A percentile compares a stretch with the other conserved stretches of the same genome.
Evolutionary conservation across 2,797 vertebrate genomes (phyloP).

Genomic region (Tokudaia tokunoshimensis): DNA sequence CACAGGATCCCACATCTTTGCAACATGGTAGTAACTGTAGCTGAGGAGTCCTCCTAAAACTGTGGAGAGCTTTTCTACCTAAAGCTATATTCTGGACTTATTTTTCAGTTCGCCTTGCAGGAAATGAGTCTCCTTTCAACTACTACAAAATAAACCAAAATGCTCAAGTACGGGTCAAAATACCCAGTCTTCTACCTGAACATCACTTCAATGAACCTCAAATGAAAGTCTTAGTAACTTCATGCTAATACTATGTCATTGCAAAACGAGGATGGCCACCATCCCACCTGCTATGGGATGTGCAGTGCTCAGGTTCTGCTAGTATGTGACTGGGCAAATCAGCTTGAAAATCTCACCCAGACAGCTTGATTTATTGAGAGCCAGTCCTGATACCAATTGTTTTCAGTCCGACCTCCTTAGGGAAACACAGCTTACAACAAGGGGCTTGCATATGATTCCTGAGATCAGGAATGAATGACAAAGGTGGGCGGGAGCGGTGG

Average conservation of each 20-base stretch:
- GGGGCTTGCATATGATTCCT: neutral
- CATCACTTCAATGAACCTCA: neutral
- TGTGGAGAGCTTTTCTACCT: neutral
- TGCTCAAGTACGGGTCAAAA: neutral
- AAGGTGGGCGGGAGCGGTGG: too few species aligned
- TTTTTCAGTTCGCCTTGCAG: neutral
- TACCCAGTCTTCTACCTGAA: neutral
- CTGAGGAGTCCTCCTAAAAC: neutral
- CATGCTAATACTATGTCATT: neutral
- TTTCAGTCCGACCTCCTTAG: neutral
- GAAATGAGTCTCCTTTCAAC: neutral
- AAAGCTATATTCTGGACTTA: neutral
- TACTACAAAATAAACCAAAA: neutral
- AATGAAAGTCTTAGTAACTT: neutral
- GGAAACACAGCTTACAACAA: neutral
- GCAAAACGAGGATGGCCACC: neutral
- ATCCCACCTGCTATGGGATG: neutral
- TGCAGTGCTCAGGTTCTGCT: neutral
- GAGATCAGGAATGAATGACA: neutral
- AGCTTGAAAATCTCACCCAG: neutral
- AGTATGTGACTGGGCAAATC: neutral
- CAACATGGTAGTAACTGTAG: neutral
- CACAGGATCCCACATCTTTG: neutral
- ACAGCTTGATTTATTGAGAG: neutral
- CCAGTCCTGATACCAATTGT: neutral